Base-by-base conservation (phyloP, 2,113 vertebrate genomes). In the Nerophis lumbriciformis region DNA sequence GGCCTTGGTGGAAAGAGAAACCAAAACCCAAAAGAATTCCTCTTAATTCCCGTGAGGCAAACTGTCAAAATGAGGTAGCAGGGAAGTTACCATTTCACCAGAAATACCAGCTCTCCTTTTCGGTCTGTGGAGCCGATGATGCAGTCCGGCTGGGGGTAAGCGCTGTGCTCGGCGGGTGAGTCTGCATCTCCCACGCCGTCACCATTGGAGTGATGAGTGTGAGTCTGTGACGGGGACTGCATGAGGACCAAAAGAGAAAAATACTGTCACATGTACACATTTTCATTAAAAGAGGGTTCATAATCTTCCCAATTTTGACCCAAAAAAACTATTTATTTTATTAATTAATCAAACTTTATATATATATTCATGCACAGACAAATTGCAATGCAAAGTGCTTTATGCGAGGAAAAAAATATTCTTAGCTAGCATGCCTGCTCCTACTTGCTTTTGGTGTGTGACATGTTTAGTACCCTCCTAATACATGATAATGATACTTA, bases 41-140 rank as follows among this genome's bases (percentile, higher is more conserved):
- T n/a, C 16, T 51, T 45, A 6, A 39, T 8, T 6, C 38, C 38
- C 6, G 8, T 39, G 2, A 39, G 6, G 8, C 38, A 39, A 39
- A 6, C 10, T 9, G 7, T 8, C 39, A 52, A 55, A 55, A 73
- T 77, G 58, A 57, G 78, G 83, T 82, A 76, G 63, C 42, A 8
- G n/a, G 3, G 2, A 16, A 66, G 61, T 90, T 89, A 97, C 97
- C 97, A 98, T 85, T 99, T 99, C 90, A 99, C 93, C 47, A 99
- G 93, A 81, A 99, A 99, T 95, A 99, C 96, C 67, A 99, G 92
- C 79, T 99, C 96, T 80, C 97, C 97, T 59, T 94, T 94, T 82
- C 93, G 93, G 83, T 99, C 96, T 0, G 97, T 95, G 78, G 96
- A 96, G 77, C 97, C 97, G 64, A 99, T 97, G 90, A 99, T 99